Percentiles rank a stretch among this genome's conserved stretches.
These are phyloP conservation scores for Achlya flavicornis DNA, from an alignment of 2,888 invertebrate species.

Conservation along the genomic window DNA sequence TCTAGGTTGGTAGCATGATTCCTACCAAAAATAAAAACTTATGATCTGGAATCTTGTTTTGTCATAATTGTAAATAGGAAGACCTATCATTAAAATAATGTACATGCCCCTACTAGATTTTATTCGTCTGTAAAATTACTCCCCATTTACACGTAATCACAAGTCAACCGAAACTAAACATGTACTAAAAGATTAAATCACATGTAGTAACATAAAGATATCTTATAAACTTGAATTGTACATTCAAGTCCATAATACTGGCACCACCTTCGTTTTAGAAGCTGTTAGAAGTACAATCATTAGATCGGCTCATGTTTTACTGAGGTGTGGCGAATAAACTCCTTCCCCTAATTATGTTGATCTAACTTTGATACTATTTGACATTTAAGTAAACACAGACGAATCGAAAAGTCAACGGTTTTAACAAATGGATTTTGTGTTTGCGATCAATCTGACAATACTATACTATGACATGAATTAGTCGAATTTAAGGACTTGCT, in stretches of 20 bases:
- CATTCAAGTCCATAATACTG: not conserved
- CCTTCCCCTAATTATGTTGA: conserved; percentile 55
- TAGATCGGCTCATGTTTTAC: not conserved
- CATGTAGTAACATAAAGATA: not conserved
- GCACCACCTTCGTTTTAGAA: not conserved
- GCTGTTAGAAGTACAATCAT: not conserved
- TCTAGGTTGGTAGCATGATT: too few relatives aligned
- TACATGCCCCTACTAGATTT: too few relatives aligned
- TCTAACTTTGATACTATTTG: conserved; percentile 44
- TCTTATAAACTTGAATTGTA: not conserved
- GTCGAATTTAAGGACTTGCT: not conserved
- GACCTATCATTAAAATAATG: too few relatives aligned
- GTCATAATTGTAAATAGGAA: too few relatives aligned
- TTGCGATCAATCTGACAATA: not conserved
- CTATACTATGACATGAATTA: not conserved
- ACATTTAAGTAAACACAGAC: conserved; percentile 40
- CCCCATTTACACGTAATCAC: too few relatives aligned
- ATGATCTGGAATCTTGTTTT: too few relatives aligned
- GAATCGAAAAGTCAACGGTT: conserved; percentile 25
- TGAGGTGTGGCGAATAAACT: conserved; percentile 37
- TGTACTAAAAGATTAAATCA: not conserved
- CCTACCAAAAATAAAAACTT: too few relatives aligned
- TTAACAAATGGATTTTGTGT: conserved; percentile 9
- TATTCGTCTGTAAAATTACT: too few relatives aligned
- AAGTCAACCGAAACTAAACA: not conserved